Evolutionary conservation across 2,797 vertebrate species (phyloP), one percentile per base, ranked within the genome.

Genomic region (Cossypha niveicapilla): DNA sequence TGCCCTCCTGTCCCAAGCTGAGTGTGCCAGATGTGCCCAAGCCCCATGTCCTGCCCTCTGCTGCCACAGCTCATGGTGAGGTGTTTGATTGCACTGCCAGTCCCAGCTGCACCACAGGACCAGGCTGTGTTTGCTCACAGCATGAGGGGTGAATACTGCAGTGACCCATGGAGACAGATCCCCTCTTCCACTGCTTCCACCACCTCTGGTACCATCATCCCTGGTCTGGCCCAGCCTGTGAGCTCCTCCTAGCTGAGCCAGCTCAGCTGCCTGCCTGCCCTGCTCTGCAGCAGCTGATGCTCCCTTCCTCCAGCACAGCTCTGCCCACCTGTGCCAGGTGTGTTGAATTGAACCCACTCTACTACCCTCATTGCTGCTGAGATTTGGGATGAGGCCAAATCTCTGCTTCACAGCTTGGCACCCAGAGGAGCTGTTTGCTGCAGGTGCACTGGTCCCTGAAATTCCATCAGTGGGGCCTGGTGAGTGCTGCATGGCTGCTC

Each of bases 311-410:
- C 77, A 42, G 74, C 41, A 11, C 4, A 0, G 34, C 12, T 51
- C 19, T 37, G 23, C 67, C 0, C 0, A 24, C 21, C 37, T 13
- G 5, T 27, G 34, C 45, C 56, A 45, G 39, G 37, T 13, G 42
- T 0, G 1, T 6, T 54, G 60, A 19, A 13, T 9, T 25, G 47
- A 87, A 30, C 27, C 23, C 35, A 10, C 56, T 1, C 63, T 10
- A 7, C 18, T 3, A 1, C 4, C 24, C 56, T 25, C 53, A 6
- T 13, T n/a, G 45, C 28, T 0, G 0, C 53, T 2, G 4, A 0
- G 2, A 15, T 30, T 23, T 57, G 41, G 48, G 53, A 5, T 14
- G 37, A 83, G n/a, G 24, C 58, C 75, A 39, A 53, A 68, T 16
- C 60, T 60, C 65, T 39, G 28, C 41, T 28, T 51, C 44, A 19